These are phyloP conservation scores for Calidris pygmaea DNA, from an alignment of 2,113 vertebrate species.

Conservation along the genomic window DNA sequence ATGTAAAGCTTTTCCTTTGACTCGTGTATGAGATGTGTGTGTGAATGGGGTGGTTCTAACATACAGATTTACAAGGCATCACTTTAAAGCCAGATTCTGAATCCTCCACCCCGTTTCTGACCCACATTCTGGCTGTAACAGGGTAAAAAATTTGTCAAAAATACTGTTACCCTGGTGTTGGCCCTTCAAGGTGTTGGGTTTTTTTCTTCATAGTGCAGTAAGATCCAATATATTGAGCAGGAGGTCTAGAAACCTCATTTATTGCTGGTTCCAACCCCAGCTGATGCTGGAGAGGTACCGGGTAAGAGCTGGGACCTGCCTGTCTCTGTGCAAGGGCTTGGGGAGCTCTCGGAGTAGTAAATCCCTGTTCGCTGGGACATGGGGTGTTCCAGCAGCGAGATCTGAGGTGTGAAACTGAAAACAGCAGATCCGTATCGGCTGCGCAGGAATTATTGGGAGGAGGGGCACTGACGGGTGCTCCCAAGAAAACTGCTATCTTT, in stretches of 20 bases:
- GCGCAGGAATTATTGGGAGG: not conserved
- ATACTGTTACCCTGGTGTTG: not conserved
- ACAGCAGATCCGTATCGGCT: not conserved
- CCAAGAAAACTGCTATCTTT: not conserved
- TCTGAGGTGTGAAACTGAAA: not conserved
- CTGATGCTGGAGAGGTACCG: not conserved
- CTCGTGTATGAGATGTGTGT: fast-evolving
- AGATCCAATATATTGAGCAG: not conserved
- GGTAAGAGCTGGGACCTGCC: not conserved
- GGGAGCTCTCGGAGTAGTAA: not conserved
- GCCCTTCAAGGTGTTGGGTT: not conserved
- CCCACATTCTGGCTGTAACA: not conserved
- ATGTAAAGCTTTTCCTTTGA: not conserved
- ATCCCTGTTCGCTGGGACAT: not conserved
- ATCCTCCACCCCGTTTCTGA: not conserved
- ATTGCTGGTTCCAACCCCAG: not conserved
- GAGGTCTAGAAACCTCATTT: not conserved
- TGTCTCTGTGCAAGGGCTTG: not conserved
- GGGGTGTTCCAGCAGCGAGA: not conserved
- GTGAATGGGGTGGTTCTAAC: not conserved
- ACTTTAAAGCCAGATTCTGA: not conserved
- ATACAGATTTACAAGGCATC: too few species aligned
- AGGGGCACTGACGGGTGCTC: not conserved
- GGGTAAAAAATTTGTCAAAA: not conserved
- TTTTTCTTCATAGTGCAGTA: not conserved